Evolutionary conservation across 2,113 vertebrate species (phyloP), one percentile per base, ranked within the genome.

Genomic region (Paratilapia polleni): DNA sequence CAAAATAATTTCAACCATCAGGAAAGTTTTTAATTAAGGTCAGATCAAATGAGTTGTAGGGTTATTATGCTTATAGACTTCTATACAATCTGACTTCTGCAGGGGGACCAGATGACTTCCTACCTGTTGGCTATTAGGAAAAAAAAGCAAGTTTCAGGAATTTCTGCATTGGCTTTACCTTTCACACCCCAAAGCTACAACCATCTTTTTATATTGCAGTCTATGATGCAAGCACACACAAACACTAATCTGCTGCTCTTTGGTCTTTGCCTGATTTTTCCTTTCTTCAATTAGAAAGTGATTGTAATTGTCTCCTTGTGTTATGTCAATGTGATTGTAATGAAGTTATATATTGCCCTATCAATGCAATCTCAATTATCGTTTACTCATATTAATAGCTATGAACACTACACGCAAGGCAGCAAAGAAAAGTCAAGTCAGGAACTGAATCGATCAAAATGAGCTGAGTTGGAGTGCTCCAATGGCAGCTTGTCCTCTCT

Each of bases 361-460:
- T 70, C 38, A 77, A 19, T 19, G 54, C 61, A 3, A 56, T 24
- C 36, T 62, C 9, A 11, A 19, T 54, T 20, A 24, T 19, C 47
- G 15, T 73, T 73, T 54, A 12, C 19, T 73, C 26, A 54, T 73
- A 73, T 9, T 73, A 28, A 73, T 52, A 73, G 66, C 24, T 52
- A 17, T 61, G 47, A 77, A 80, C 73, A 22, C 49, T 17, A 38
- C 68, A 24, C 52, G 0, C 8, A 60, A 78, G 60, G 22, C 78
- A 43, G 41, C 2, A n/a, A 60, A 66, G 60, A 54, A 78, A 80
- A 80, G 61, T 49, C 15, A 49, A 41, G n/a, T 61, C 24, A 81
- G 38, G 41, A 60, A 20, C 12, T 34, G n/a, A 77, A 77, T 22
- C 22, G 66, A 92, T 91, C 31, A 85, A 87, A 84, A 86, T 88